Percentiles rank a stretch among this genome's conserved stretches.
These are phyloP conservation scores for Trachelus troglodyta DNA, from an alignment of 2,888 invertebrate genomes.

Conservation along the genomic window DNA sequence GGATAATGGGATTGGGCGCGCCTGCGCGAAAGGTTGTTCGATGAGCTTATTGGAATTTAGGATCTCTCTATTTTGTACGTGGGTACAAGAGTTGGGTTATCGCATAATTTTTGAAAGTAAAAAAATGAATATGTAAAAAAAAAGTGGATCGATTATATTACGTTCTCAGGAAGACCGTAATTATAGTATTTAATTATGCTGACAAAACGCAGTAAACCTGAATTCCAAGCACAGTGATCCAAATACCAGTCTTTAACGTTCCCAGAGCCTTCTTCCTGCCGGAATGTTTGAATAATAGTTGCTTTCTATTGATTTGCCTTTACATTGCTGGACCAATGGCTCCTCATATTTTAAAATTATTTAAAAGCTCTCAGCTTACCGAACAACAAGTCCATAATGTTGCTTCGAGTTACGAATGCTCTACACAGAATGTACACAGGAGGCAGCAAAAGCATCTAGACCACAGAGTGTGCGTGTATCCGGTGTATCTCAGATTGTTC, in stretches of 20 bases:
- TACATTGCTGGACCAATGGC: slow-evolving; percentile 36
- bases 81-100: neutral
- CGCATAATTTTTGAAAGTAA: neutral
- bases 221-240: slow-evolving; percentile 54
- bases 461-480: slow-evolving; percentile 41
- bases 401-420: slow-evolving; percentile 18
- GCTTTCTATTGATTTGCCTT: slow-evolving; percentile 40
- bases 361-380: slow-evolving; percentile 36
- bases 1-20: neutral
- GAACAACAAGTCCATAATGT: slow-evolving; percentile 38
- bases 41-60: neutral
- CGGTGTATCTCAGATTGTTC: neutral
- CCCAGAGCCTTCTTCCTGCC: slow-evolving; percentile 42
- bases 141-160: slow-evolving; percentile 9
- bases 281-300: slow-evolving; percentile 54
- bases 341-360: slow-evolving; percentile 37
- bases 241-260: slow-evolving; percentile 46
- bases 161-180: slow-evolving; percentile 59
- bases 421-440: slow-evolving; percentile 47
- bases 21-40: neutral
- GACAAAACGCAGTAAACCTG: slow-evolving; percentile 50
- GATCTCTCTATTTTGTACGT: neutral
- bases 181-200: slow-evolving; percentile 48
- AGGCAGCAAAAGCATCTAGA: slow-evolving; percentile 55
- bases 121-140: neutral